A percentile compares a stretch with the other conserved stretches of the same genome.
These are phyloP conservation scores for Mercenaria mercenaria DNA, from an alignment of 1,140 invertebrate genomes.

Conservation along the genomic window DNA sequence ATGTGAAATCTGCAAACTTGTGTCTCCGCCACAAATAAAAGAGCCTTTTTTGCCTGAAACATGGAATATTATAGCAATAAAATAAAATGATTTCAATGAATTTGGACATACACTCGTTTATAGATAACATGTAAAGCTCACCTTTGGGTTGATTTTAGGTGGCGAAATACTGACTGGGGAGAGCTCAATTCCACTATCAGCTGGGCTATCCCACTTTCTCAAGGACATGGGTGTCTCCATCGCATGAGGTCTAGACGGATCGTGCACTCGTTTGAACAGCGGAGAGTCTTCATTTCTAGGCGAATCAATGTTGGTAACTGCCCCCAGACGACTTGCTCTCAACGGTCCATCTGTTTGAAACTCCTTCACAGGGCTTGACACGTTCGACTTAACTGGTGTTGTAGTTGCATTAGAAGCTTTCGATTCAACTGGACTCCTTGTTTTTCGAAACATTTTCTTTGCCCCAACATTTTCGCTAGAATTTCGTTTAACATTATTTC, in stretches of 20 bases:
- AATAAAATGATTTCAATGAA: too few species aligned
- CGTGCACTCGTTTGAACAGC: neutral
- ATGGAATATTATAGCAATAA: too few species aligned
- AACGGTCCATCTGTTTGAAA: neutral
- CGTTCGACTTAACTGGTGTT: too few species aligned
- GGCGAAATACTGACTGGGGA: slow-evolving; percentile 47
- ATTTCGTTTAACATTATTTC: neutral
- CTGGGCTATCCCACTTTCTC: slow-evolving; percentile 29
- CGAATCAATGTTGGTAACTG: neutral
- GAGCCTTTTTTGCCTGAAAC: too few species aligned
- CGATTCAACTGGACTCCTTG: neutral
- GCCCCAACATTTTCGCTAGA: neutral
- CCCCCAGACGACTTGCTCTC: neutral
- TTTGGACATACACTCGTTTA: too few species aligned
- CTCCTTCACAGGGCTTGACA: neutral
- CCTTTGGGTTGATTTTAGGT: slow-evolving; percentile 56
- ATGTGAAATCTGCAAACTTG: too few species aligned
- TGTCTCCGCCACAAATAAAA: too few species aligned
- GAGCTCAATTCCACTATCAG: slow-evolving; percentile 56
- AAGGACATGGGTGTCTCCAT: slow-evolving; percentile 33
- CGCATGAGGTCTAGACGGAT: neutral
- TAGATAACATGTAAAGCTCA: neutral
- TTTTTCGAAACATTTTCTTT: neutral
- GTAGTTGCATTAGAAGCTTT: neutral
- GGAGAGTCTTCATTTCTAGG: neutral